A percentile compares a stretch with the other conserved stretches of the same genome.
Evolutionary conservation across 2,888 invertebrate species (phyloP).

Genomic region (Pseudoips prasinana): DNA sequence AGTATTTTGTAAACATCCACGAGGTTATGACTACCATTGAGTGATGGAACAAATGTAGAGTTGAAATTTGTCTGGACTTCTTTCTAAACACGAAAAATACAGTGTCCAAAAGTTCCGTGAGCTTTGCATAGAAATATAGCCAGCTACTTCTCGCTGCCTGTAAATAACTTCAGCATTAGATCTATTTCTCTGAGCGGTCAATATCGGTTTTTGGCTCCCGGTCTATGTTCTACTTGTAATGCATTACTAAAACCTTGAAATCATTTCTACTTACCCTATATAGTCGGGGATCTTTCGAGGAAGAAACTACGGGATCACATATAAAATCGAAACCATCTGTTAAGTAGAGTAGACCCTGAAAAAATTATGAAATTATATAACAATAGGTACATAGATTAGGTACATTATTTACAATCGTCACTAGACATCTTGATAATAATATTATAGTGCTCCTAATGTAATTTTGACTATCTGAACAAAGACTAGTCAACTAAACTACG

Average conservation of each 20-base stretch:
- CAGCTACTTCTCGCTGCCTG: conserved; percentile 49
- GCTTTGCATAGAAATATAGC: conserved; percentile 88
- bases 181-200: not conserved
- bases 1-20: conserved; percentile 87
- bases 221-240: not conserved
- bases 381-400: not conserved
- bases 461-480: not conserved
- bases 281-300: conserved; percentile 3
- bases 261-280: conserved; percentile 20
- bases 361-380: not conserved
- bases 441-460: not conserved
- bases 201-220: not conserved
- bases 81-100: conserved; percentile 94
- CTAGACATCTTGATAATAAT: not conserved
- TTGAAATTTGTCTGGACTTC: conserved; percentile 91
- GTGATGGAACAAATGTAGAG: conserved; percentile 94
- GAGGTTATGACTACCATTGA: conserved; percentile 85
- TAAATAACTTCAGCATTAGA: conserved; percentile 1
- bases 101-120: conserved; percentile 88
- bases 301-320: conserved; percentile 23
- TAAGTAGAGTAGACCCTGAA: conserved; percentile 20
- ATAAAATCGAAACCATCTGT: conserved; percentile 16
- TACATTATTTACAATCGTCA: no score
- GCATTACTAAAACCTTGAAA: not conserved
- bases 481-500: not conserved